Percentiles rank a stretch among this genome's conserved stretches.
These are phyloP conservation scores for Cheirogaleus major DNA, from an alignment of 2,797 vertebrate species.

Conservation along the genomic window DNA sequence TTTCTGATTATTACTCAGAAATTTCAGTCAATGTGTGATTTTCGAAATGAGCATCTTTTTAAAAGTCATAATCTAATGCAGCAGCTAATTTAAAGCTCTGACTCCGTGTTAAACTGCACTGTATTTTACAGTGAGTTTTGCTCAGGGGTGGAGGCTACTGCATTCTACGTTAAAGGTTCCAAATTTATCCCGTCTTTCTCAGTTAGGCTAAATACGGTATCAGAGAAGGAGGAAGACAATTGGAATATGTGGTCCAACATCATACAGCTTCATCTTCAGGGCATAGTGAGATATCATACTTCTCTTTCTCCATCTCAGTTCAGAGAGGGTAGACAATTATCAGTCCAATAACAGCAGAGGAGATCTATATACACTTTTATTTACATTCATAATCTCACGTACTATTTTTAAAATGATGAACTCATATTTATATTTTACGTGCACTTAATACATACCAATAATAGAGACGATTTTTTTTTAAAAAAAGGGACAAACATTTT, in stretches of 20 bases:
- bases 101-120: accelerated
- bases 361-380: neutral
- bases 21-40: neutral
- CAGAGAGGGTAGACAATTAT: neutral
- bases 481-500: neutral
- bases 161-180: too few relatives aligned
- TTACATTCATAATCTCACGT: neutral
- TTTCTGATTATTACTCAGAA: too few relatives aligned
- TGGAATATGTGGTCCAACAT: too few relatives aligned
- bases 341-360: accelerated
- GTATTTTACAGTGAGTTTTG: neutral
- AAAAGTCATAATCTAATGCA: neutral
- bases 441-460: neutral
- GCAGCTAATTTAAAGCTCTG: neutral
- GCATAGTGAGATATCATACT: accelerated
- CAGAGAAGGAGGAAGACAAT: too few relatives aligned
- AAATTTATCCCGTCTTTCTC: neutral
- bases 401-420: neutral
- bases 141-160: accelerated
- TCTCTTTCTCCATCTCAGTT: neutral
- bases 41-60: neutral
- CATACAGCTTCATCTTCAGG: neutral
- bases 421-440: neutral
- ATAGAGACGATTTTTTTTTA: neutral
- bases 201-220: neutral